Base-by-base conservation (phyloP, 1,140 invertebrate genomes). In the Drosophila kohkoa region DNA sequence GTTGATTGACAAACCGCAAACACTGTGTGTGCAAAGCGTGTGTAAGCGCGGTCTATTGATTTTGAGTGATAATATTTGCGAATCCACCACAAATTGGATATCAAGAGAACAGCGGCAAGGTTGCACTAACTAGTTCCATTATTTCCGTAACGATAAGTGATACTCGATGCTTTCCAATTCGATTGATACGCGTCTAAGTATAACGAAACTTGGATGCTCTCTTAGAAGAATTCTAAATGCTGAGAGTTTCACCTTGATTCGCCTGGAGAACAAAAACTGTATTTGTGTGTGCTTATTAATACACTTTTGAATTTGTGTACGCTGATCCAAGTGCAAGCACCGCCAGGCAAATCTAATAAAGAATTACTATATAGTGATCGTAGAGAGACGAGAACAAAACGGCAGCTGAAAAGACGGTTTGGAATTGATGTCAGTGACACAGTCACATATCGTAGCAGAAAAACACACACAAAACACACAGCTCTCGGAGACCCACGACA, bases 371-470 rank as follows among this genome's bases (percentile, higher is more conserved):
- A 64, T 38, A 38, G 7, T 25, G 6, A 1, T 32, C 5, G 5
- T 32, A 32, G 20, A 25, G 20, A 51, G 48, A 43, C 41, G 41
- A 38, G 11, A 13, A 72, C 46, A 54, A 13, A 66, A 63, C 64
- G 48, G 48, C 7, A 62, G 52, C 57, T 16, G 20, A 25, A 25
- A 73, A 52, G 57, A 82, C 28, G 66, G 62, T 45, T 70, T 66
- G 66, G 73, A 82, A 82, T 80, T 88, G 83, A 80, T 87, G 83
- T 87, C 83, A 87, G 72, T 88, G 80, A 88, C 77, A 89, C 59
- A 67, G 45, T 46, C 46, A 35, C 46, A 38, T 11, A 6, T 35
- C 59, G 49, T 13, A 43, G 41, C 41, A 15, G 10, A 45, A 63
- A n/a, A 63, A n/a, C 16, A 63, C 16, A 13, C 1, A 38, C 7